Percentiles rank a stretch among this genome's conserved stretches.
Conservation (phyloP, 2,113 vertebrate genomes). For the Eclectus roratus region DNA sequence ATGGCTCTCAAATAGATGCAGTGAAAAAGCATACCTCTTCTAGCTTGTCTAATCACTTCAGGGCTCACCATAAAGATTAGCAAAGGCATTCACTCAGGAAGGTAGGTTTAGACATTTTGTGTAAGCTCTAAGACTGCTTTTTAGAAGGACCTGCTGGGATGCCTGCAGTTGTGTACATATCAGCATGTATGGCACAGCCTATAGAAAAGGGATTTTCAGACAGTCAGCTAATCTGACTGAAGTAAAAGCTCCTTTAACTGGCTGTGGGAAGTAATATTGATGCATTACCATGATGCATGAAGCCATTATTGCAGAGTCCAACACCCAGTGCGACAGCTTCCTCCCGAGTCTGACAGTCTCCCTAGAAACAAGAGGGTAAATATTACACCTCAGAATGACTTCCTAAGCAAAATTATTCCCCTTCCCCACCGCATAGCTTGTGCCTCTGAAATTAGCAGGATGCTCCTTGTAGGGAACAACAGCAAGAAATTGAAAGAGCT, state of each 20-base stretch:
- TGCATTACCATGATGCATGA: slow-evolving; percentile 95
- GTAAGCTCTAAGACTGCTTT: neutral
- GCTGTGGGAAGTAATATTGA: neutral
- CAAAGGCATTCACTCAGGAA: neutral
- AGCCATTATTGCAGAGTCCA: slow-evolving; percentile 96
- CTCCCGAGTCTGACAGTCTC: slow-evolving; percentile 93
- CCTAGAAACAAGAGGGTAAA: slow-evolving; percentile 74
- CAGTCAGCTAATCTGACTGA: neutral
- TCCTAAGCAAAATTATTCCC: neutral
- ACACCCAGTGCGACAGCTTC: slow-evolving; percentile 94
- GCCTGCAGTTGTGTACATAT: neutral
- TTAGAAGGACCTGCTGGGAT: neutral
- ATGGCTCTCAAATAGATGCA: neutral
- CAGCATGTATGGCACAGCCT: neutral
- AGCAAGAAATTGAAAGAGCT: slow-evolving; percentile 22
- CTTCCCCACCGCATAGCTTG: neutral
- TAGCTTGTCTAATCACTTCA: neutral
- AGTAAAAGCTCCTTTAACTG: neutral
- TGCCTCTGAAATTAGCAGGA: slow-evolving; percentile 22
- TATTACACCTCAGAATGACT: slow-evolving; percentile 10
- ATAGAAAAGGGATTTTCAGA: neutral
- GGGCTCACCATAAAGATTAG: neutral
- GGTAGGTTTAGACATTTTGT: neutral
- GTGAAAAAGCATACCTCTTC: neutral
- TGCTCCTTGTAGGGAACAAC: slow-evolving; percentile 14